Conservation (phyloP, 2,888 invertebrate species). For the Allophyes oxyacanthae region DNA sequence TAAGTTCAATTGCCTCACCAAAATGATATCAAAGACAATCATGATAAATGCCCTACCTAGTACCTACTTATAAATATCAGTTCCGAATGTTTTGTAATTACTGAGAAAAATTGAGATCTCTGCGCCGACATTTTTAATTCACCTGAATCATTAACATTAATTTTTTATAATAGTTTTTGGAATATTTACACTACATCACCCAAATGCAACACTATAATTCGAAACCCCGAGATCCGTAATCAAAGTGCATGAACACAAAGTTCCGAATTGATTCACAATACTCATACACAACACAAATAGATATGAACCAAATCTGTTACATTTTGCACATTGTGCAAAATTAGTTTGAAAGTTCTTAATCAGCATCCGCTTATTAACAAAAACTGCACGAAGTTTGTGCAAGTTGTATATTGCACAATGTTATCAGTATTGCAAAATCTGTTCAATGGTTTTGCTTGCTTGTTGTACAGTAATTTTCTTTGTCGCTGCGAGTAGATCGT, state of each 20-base stretch:
- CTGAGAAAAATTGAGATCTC: too few species aligned
- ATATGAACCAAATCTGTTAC: slow-evolving; percentile 30
- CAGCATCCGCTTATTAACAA: slow-evolving; percentile 42
- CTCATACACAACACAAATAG: slow-evolving; percentile 27
- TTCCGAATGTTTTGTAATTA: too few species aligned
- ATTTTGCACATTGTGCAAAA: slow-evolving; percentile 47
- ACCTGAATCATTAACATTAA: too few species aligned
- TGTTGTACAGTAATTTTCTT: slow-evolving; percentile 25
- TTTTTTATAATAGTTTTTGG: too few species aligned
- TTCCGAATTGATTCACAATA: slow-evolving; percentile 25
- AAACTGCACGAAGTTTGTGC: slow-evolving; percentile 42
- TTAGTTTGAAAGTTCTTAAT: slow-evolving; percentile 54
- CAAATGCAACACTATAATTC: too few species aligned
- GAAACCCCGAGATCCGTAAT: too few species aligned
- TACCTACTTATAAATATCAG: too few species aligned
- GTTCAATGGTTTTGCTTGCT: slow-evolving; percentile 39
- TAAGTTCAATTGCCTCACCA: too few species aligned
- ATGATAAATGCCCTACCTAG: too few species aligned
- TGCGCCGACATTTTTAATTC: too few species aligned
- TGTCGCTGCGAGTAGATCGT: slow-evolving; percentile 29
- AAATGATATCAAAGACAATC: too few species aligned
- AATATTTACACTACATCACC: too few species aligned
- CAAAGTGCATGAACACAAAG: slow-evolving; percentile 1
- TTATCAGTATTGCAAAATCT: slow-evolving; percentile 47
- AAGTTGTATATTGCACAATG: slow-evolving; percentile 50